Base-by-base conservation (phyloP, 2,888 invertebrate species). In the Orthosia gothica region DNA sequence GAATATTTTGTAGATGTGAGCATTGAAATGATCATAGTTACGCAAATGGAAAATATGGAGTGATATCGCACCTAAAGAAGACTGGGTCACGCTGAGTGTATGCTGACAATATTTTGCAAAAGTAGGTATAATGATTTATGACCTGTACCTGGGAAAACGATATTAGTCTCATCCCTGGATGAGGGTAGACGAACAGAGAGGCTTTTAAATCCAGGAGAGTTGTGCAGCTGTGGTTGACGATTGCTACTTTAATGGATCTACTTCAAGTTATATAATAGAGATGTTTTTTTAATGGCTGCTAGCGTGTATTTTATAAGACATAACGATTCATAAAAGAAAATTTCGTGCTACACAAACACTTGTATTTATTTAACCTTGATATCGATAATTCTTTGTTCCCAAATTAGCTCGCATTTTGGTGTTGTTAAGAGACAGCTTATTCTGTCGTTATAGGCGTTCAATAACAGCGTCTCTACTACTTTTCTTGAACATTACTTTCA, bases 1-100 rank as follows among this genome's bases (percentile, higher is more conserved):
- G 52, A 79, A 76, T 76, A 80, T 80, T 83, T 72, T 49, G 61
- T 9, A 47, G 20, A 67, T 9, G 62, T 54, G 59, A 71, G 50
- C 61, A 26, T 55, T 75, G 23, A 62, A 63, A 74, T 67, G 66
- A 70, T 52, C 70, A 74, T 57, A 58, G 70, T 55, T 66, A 71
- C 67, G 75, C 26, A 55, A 73, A 75, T 73, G 67, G 65, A 40
- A 66, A 59, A 76, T 70, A 57, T 67, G 45, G n/a, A 40, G n/a
- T 7, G 40, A 62, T 76, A 61, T 71, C 32, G 15, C 23, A 23
- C 9, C 57, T 61, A n/a, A n/a, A 13, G 13, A 15, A 40, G 13
- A 59, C 13, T 13, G 40, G n/a, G 40, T 15, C 32, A 13, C 3
- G 40, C 15, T 1, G n/a, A 40, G 13, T 15, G 2, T 32, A 2